Evolutionary conservation across 1,140 invertebrate genomes (phyloP), one percentile per base, ranked within the genome.

Genomic region (Battus philenor): DNA sequence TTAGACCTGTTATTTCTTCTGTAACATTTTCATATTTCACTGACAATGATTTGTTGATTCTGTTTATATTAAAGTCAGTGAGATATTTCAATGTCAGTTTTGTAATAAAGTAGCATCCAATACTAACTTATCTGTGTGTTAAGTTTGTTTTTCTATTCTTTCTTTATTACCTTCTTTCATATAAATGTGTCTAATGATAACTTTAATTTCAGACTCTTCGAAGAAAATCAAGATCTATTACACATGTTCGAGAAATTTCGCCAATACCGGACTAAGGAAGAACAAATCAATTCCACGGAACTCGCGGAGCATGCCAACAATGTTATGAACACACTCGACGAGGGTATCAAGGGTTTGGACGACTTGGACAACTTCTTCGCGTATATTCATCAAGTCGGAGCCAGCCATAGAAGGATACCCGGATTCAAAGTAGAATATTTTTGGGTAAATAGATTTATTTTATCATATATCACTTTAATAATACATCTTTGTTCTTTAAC

Each of bases 281-380:
- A 94, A 49, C 94, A 96, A 64, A 90, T 91, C 29, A 89, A 91
- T 54, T 94, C 92, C 47, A 89, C 92, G 83, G 93, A 95, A 82
- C 80, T 97, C 13, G 92, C 92, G 4, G 93, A 96, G 65, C 95
- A 97, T 66, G 95, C 95, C 8, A 91, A 90, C 45, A 93, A 92
- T 58, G 95, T 97, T 6, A 97, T 97, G 95, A 90, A 90, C 51
- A 95, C 95, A 1, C 82, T 97, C 34, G 92, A 94, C 61, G 92
- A 96, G 68, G 93, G 93, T 20, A 97, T 97, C 77, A 93, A 93
- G 66, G 91, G 91, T 15, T 87, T 97, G 36, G 94, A 96, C 64
- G 91, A 96, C 62, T 88, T 95, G 58, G 94, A 96, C 67, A 89
- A 89, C 48, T 96, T 96, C 83, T 91, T 96, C 68, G 89, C 92